Base-by-base conservation (phyloP, 1,140 invertebrate species). In the Drosophila sproati region DNA sequence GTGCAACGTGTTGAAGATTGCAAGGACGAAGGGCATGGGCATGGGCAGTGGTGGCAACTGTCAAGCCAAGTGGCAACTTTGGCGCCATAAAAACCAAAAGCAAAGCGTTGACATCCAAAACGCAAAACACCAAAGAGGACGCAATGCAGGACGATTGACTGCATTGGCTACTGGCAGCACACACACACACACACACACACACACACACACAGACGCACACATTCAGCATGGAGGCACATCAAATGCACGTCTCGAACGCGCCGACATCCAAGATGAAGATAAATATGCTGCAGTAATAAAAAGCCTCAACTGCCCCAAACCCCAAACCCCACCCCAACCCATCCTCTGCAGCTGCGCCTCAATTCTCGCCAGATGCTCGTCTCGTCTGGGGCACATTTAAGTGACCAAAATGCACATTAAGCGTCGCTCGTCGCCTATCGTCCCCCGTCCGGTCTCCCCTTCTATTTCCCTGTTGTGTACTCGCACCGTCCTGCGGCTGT, bases 231-330 rank as follows among this genome's bases (percentile, higher is more conserved):
- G 63, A 67, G 63, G 51, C 77, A 78, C 77, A 77, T 79, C 77
- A 79, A 76, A 72, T 79, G 73, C 77, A 79, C 77, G 73, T 79
- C 77, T 79, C 77, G 77, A 79, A 79, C 62, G 47, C 73, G 77
- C 51, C 77, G 73, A 75, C 77, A 70, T 67, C 60, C 77, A 79
- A 79, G 77, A 79, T 79, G 77, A 79, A 79, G 77, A 79, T 79
- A 79, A 79, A 79, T 79, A 79, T 79, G 77, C 77, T 79, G 77
- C 77, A 79, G 73, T 77, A 78, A 78, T 78, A 78, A 78, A 78
- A 78, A 78, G 51, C 55, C 72, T 52, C 55, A 66, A 45, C 59
- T 71, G 50, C 37, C 28, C 34, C 8, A 20, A 20, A 20, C 54
- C 41, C n/a, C 43, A 20, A 20, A 20, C n/a, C 52, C 6, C 29